A percentile compares a stretch with the other conserved stretches of the same genome.
phyloP scores from a whole-genome alignment of 2,113 vertebrate genomes.

The Mugil cephalus region DNA sequence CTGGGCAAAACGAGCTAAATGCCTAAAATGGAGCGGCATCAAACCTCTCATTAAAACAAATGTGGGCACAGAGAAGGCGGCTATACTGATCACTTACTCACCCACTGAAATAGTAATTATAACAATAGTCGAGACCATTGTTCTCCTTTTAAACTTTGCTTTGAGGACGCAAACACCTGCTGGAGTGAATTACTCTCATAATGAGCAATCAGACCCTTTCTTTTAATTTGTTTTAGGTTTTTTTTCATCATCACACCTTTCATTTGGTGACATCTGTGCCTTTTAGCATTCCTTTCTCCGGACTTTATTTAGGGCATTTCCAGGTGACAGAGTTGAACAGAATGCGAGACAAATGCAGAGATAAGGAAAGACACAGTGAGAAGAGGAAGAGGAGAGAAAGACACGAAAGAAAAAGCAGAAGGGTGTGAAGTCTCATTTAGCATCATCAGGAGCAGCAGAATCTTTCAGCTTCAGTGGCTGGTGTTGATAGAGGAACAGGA shows the following conservation, averaged over 20 bases:
- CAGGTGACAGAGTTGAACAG: background rate
- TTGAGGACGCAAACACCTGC: constrained; percentile 57
- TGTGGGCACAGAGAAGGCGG: constrained; percentile 41
- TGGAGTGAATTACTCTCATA: constrained; percentile 7
- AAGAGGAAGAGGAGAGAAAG: constrained; percentile 2
- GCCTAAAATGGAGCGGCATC: constrained; percentile 38
- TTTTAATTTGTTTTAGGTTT: constrained; percentile 10
- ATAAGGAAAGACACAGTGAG: constrained; percentile 7
- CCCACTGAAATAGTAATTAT: constrained; percentile 55
- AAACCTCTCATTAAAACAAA: constrained; percentile 65
- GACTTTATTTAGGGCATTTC: constrained; percentile 10
- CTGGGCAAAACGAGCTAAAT: constrained; percentile 39
- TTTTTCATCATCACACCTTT: background rate
- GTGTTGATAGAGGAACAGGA: constrained; percentile 63
- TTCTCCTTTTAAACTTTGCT: constrained; percentile 44
- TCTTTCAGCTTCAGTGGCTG: constrained; percentile 57
- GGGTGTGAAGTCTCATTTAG: constrained; percentile 63
- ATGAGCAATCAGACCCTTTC: background rate
- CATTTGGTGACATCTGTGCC: constrained; percentile 29
- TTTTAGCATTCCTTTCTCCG: background rate
- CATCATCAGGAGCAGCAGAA: constrained; percentile 33
- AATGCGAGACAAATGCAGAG: constrained; percentile 25
- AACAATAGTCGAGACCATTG: constrained; percentile 54
- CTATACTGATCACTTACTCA: constrained; percentile 40
- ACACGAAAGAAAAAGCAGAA: constrained; percentile 26